Base-by-base conservation (phyloP, 2,888 invertebrate genomes). In the Pecten maximus region DNA sequence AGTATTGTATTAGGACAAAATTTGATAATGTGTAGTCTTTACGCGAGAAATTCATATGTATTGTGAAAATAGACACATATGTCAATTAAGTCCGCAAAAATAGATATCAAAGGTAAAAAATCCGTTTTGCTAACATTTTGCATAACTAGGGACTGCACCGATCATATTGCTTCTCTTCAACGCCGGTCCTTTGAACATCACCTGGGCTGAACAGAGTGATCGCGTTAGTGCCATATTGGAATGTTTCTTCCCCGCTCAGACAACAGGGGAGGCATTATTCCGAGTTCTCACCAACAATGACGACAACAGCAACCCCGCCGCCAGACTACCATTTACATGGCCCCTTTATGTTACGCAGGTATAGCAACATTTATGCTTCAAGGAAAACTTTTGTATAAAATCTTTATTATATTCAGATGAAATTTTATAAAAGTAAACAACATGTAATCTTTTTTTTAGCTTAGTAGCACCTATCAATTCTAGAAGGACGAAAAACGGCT, bases 221-320 rank as follows among this genome's bases (percentile, higher is more conserved):
- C 90, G 91, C 28, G 94, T 96, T 3, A 89, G 88, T 0, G 94
- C 94, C 44, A 96, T 96, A 87, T 44, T 96, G 10, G 94, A 95
- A 90, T 95, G 96, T 88, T 95, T 95, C 91, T 96, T 96, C 91
- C 96, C 96, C 6, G 96, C 95, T 8, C 96, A 96, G 92, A 92
- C 95, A 0, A 94, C 96, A 4, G 96, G 96, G 0, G 94, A 93
- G 28, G 96, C 96, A 3, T 90, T 96, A 16, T 92, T 91, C 35
- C 92, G 93, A 40, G 94, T 95, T 1, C 88, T 96, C 40, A 93
- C 93, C 10, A 94, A 94, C 90, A 93, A 90, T 35, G 94, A 92
- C 6, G 90, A 92, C 3, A 92, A 92, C 23, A 92, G 95, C 40
- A 95, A 94, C 60, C 96, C 96, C 12, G 95, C 95, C 6, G 96